Evolutionary conservation across 2,113 vertebrate species (phyloP), one percentile per base, ranked within the genome.

Genomic region (Amphilophus citrinellus): DNA sequence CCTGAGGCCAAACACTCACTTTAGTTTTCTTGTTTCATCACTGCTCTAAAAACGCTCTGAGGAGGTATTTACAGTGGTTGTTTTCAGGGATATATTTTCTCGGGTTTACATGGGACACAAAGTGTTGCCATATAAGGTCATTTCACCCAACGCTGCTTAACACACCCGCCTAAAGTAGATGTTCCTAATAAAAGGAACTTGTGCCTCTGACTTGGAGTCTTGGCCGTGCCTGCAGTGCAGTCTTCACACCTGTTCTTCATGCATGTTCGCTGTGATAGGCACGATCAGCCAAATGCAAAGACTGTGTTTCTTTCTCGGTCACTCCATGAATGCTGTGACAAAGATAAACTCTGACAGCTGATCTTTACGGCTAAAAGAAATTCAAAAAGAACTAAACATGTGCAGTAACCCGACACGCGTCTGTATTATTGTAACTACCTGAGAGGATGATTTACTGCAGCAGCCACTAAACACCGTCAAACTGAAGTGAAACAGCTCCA

Each of bases 91-190:
- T 83, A 82, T 79, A 77, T 80, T 73, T 78, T 84, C 86, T 91
- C 66, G 78, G 80, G 79, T 86, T 91, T 79, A 76, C 17, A 11
- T 76, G 56, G 42, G 85, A 75, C 60, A 39, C 32, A 82, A 78
- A 86, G 68, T 71, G 56, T 83, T 85, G 58, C 92, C 93, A 89
- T 93, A 84, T 93, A 93, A 79, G 93, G 94, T 35, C 7, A 85
- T 84, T 76, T 86, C 57, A 89, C 77, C 77, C 18, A 27, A 62
- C 60, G 76, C 9, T 35, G 73, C 42, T 44, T 37, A 58, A 85
- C 71, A 82, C 18, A 27, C 20, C 37, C 32, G n/a, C 42, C 57
- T 35, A 56, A 32, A 77, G 61, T 8, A 11, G 61, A 22, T 76
- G 83, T 77, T 71, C 66, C 68, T 10, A 82, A 57, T 24, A 39